Evolutionary conservation across 2,888 invertebrate genomes (phyloP), one percentile per base, ranked within the genome.

Genomic region (Xestia xanthographa): DNA sequence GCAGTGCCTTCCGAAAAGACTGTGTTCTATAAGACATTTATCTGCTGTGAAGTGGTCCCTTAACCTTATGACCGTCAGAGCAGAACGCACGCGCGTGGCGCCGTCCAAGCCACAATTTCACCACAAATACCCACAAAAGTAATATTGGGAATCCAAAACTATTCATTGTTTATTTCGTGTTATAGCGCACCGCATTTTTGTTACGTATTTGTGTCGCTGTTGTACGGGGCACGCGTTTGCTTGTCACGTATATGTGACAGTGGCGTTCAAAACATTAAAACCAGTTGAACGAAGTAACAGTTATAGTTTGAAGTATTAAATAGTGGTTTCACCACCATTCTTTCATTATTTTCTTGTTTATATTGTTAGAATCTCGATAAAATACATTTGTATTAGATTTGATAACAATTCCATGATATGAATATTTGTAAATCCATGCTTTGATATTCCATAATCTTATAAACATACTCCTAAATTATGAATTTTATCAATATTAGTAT

Each of bases 1-100:
- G 83, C 85, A 83, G 87, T 87, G 87, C 89, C 89, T 90, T 89
- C 72, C 29, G 22, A 75, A 66, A 83, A 85, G 81, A 86, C 87
- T 87, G 85, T 68, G 12, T 72, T 62, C 22, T 83, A 11, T 67
- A 78, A 34, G 26, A 73, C n/a, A n/a, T n/a, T 63, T 41, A 48
- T 29, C 29, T 70, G 26, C 26, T 79, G 20, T 62, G n/a, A 62
- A 68, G 26, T 17, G 20, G 5, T 43, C n/a, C 6, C 2, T 1
- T 38, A 22, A 17, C 5, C 45, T 45, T 45, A 17, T 45, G 17
- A 45, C 5, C 43, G 43, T 12, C 43, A 43, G 12, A 43, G 43
- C 11, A 43, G 11, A 43, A 45, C 5, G 17, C 45, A 45, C 5
- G 45, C 45, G 45, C 45, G 45, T 45, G 45, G 12, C 43, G 1